Evolutionary conservation across 2,888 invertebrate species (phyloP), one percentile per base, ranked within the genome.

Genomic region (Homarus gammarus): DNA sequence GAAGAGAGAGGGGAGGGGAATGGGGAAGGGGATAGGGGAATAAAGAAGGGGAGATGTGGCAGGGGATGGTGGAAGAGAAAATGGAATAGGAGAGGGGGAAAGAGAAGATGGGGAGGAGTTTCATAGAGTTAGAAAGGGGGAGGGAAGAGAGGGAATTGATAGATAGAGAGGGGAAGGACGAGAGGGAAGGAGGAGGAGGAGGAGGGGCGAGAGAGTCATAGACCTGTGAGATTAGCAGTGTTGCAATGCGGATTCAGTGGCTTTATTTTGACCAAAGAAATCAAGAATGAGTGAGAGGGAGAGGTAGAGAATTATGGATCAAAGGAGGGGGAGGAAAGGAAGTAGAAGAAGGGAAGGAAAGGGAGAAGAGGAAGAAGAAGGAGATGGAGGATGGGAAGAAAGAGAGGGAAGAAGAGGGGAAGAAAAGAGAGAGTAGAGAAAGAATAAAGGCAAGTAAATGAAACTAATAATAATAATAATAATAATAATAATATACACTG

Each of bases 221-320:
- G 64, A n/a, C 27, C 64, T 3, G 27, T 3, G 6, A 27, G 64
- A 64, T 64, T 64, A 64, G 64, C 64, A 27, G 22, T 64, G 64
- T 64, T 64, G 64, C 64, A 64, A 64, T 64, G 64, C 27, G 64
- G 64, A 64, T 64, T 64, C 22, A 56, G 56, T 56, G 56, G 56
- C 18, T 56, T 12, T 12, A 22, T 18, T 12, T 18, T 56, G 56
- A 22, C 22, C 22, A 18, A 49, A 15, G 15, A 22, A 22, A 22
- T 56, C 22, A 22, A 12, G 22, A 5, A 56, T 12, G 56, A 56
- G 5, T 56, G 15, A 56, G 5, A 18, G 56, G 56, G 56, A 56
- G 15, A 22, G 56, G 56, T 0, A 22, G 18, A 22, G 22, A 18
- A 5, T 56, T 18, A 22, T 22, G 56, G 56, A 0, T 5, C 22